phyloP scores from a whole-genome alignment of 2,888 invertebrate genomes.

The Azorinus chamasolen region DNA sequence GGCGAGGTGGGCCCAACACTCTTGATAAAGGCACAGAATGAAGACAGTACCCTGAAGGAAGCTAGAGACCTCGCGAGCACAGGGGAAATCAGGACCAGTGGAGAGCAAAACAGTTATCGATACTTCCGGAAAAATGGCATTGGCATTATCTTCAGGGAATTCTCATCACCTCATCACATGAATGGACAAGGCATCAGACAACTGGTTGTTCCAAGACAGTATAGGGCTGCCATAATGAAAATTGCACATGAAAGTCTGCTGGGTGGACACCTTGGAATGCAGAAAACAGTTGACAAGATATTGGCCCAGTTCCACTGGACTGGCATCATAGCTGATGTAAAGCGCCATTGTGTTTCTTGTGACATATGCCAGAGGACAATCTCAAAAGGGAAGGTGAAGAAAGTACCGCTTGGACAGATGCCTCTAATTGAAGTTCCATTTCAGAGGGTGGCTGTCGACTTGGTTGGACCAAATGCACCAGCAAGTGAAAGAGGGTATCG shows the following conservation, averaged over 20 bases:
- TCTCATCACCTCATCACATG: neutral
- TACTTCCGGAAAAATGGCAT: too few species aligned
- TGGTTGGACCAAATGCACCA: slow-evolving; percentile 58
- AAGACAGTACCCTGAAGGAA: too few species aligned
- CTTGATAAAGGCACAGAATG: too few species aligned
- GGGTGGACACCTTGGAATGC: slow-evolving; percentile 8
- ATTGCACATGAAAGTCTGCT: slow-evolving; percentile 11
- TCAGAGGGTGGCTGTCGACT: slow-evolving; percentile 10
- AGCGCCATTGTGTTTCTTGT: slow-evolving; percentile 2
- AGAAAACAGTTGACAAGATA: slow-evolving; percentile 13
- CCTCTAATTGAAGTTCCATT: slow-evolving; percentile 22
- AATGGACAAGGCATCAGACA: neutral
- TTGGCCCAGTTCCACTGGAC: slow-evolving; percentile 10
- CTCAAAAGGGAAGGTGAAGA: slow-evolving; percentile 8
- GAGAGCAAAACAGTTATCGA: too few species aligned
- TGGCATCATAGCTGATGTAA: neutral
- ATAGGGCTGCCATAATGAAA: neutral
- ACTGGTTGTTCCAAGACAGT: slow-evolving; percentile 2
- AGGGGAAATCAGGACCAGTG: too few species aligned
- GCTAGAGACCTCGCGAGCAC: too few species aligned
- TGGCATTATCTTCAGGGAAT: neutral
- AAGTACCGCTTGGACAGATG: slow-evolving; percentile 8
- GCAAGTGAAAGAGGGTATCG: slow-evolving; percentile 52
- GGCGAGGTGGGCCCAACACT: too few species aligned
- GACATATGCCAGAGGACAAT: slow-evolving; percentile 12